Evolutionary conservation across 2,888 invertebrate species (phyloP).

Genomic region (Dorcus parallelipipedus): DNA sequence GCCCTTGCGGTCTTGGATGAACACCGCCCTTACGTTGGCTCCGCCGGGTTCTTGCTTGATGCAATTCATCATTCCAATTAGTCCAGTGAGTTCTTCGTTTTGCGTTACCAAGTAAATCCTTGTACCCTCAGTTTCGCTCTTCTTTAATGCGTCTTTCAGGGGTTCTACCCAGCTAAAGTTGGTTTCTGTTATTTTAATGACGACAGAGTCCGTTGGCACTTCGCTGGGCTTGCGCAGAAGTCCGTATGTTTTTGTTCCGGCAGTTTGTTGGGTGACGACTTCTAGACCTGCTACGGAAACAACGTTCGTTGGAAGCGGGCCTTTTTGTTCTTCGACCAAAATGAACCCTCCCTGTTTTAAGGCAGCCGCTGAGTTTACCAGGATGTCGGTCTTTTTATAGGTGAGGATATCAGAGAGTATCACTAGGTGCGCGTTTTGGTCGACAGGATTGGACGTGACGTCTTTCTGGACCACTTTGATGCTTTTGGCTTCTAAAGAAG

Average conservation of each 20-base stretch:
- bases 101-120: constrained; percentile 69
- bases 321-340: constrained; percentile 67
- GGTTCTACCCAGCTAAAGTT: constrained; percentile 78
- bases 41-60: constrained; percentile 86
- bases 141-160: constrained; percentile 71
- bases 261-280: constrained; percentile 60
- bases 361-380: constrained; percentile 59
- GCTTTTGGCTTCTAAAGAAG: constrained; percentile 57
- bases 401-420: constrained; percentile 64
- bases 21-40: constrained; percentile 67
- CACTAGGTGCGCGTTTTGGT: constrained; percentile 66
- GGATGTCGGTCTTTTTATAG: constrained; percentile 51
- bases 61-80: constrained; percentile 88
- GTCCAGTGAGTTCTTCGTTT: constrained; percentile 68
- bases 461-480: constrained; percentile 67
- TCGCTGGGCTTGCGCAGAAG: constrained; percentile 60
- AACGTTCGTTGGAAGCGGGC: constrained; percentile 44
- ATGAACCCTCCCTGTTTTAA: constrained; percentile 69
- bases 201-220: constrained; percentile 45
- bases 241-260: constrained; percentile 62
- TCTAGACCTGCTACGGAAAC: constrained; percentile 51
- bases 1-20: constrained; percentile 63
- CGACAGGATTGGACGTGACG: constrained; percentile 55
- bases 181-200: constrained; percentile 67
- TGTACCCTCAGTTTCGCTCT: constrained; percentile 57